Evolutionary conservation across 2,113 vertebrate species (phyloP).

Genomic region (Neotoma lepida): DNA sequence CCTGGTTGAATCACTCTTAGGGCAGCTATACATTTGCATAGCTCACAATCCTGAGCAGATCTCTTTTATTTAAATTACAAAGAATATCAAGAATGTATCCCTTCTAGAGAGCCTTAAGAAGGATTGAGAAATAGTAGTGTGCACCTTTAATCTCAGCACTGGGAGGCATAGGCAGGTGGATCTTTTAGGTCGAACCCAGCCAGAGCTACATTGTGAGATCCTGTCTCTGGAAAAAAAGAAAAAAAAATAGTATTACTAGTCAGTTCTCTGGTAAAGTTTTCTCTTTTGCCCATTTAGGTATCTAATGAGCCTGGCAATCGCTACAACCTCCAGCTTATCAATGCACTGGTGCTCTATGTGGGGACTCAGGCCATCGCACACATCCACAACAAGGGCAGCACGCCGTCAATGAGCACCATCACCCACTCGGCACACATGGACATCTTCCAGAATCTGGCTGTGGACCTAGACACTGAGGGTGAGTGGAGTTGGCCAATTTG

Average conservation of each 20-base stretch:
- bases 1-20: neutral
- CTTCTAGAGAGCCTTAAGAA: neutral
- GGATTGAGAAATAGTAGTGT: neutral
- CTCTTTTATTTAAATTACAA: neutral
- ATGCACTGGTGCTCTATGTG: constrained; percentile 97
- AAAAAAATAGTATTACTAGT: neutral
- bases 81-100: neutral
- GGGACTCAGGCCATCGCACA: constrained; percentile 99
- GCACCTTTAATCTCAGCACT: neutral
- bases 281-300: constrained; percentile 86
- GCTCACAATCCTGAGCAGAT: neutral
- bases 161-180: neutral
- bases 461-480: constrained; percentile 99
- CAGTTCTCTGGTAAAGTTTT: neutral
- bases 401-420: constrained; percentile 99
- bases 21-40: neutral
- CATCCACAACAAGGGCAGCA: constrained; percentile 99
- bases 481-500: constrained; percentile 58
- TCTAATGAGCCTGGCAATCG: constrained; percentile 98
- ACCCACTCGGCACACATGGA: constrained; percentile 99
- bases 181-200: neutral
- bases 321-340: constrained; percentile 99
- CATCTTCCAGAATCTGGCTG: constrained; percentile 99
- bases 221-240: neutral
- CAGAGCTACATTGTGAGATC: neutral